Evolutionary conservation across 1,140 invertebrate genomes (phyloP).

Genomic region (Monochamus saltuarius): DNA sequence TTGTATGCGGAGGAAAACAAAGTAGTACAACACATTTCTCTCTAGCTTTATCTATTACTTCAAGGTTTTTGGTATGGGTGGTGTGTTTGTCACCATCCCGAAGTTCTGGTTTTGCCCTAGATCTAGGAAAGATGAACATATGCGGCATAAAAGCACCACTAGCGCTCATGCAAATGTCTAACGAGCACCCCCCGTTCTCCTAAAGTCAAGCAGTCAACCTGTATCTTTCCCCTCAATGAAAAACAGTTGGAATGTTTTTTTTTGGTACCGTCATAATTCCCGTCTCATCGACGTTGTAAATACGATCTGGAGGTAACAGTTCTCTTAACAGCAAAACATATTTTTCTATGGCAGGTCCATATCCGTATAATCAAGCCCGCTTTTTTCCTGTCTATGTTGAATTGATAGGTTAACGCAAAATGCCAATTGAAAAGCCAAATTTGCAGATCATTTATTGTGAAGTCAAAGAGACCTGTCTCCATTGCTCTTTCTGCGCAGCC

Average conservation of each 20-base stretch:
- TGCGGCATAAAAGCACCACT: constrained; percentile 37
- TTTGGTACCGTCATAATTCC: constrained; percentile 17
- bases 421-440: constrained; percentile 1
- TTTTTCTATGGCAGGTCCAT: constrained; percentile 14
- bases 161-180: constrained; percentile 23
- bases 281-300: constrained; percentile 21
- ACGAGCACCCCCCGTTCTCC: constrained; percentile 13
- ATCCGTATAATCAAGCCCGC: too few relatives aligned
- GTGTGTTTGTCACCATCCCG: constrained; percentile 38
- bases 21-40: constrained; percentile 37
- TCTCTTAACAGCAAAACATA: constrained; percentile 16
- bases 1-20: constrained; percentile 44
- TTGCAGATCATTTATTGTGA: not conserved
- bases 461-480: not conserved
- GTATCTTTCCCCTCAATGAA: constrained; percentile 14
- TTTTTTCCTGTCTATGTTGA: not conserved
- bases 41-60: constrained; percentile 33
- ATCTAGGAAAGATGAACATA: constrained; percentile 39
- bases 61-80: constrained; percentile 42
- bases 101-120: constrained; percentile 34
- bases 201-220: constrained; percentile 10
- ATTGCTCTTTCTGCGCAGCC: not conserved
- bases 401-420: not conserved
- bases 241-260: constrained; percentile 1
- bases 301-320: constrained; percentile 10